A percentile compares a stretch with the other conserved stretches of the same genome.
These are phyloP conservation scores for Corythucha ciliata DNA, from an alignment of 2,888 invertebrate genomes.

Conservation along the genomic window DNA sequence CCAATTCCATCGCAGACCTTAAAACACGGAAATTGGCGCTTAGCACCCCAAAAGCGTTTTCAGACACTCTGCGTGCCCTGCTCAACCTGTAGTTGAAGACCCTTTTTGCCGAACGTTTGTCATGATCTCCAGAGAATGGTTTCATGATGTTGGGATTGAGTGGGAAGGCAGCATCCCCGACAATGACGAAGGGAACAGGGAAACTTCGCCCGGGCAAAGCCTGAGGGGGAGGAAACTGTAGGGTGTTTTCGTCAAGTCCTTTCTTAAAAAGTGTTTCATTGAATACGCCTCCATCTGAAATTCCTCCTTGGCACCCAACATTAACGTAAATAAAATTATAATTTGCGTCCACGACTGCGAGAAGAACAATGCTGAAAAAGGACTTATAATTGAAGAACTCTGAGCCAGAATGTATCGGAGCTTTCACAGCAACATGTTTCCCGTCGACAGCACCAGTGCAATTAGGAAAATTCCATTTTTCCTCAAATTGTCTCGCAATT, in stretches of 20 bases:
- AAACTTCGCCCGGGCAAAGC: too few relatives aligned
- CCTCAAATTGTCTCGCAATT: constrained; percentile 13
- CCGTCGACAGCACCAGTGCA: constrained; percentile 12
- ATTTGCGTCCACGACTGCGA: constrained; percentile 32
- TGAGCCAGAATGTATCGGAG: constrained; percentile 31
- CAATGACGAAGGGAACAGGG: constrained; percentile 13
- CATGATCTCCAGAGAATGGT: constrained; percentile 4
- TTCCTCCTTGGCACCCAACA: constrained; percentile 32
- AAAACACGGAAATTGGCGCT: too few relatives aligned
- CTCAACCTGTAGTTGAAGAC: constrained; percentile 11
- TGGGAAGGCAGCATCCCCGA: constrained; percentile 16
- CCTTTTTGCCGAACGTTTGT: too few relatives aligned
- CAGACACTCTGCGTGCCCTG: not conserved
- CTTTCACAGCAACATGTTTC: constrained; percentile 27
- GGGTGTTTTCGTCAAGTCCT: constrained; percentile 13
- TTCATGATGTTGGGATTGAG: constrained; percentile 13
- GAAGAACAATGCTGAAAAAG: constrained; percentile 31
- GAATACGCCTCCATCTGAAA: constrained; percentile 30
- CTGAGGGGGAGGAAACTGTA: too few relatives aligned
- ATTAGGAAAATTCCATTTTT: constrained; percentile 26
- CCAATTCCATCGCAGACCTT: too few relatives aligned
- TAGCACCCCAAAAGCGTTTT: too few relatives aligned
- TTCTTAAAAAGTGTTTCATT: constrained; percentile 2
- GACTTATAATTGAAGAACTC: constrained; percentile 34
- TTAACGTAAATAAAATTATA: constrained; percentile 34